Percentiles rank a stretch among this genome's conserved stretches.
These are phyloP conservation scores for Mylabris phalerata DNA, from an alignment of 1,140 invertebrate genomes.

Conservation along the genomic window DNA sequence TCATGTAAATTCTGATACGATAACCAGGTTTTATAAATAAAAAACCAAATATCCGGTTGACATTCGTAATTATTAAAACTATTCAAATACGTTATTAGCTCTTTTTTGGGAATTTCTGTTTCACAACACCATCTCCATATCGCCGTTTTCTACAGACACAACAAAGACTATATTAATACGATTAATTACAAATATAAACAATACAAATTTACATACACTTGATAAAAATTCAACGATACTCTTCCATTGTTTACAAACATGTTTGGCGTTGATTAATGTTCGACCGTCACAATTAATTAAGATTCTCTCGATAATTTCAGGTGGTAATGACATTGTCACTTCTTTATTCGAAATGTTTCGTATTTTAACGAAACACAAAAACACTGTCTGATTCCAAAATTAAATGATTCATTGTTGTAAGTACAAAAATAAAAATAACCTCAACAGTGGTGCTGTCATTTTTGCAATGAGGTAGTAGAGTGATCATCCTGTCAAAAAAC, in stretches of 20 bases:
- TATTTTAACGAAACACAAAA: no score
- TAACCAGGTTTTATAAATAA: constrained; percentile 34
- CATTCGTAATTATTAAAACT: constrained; percentile 23
- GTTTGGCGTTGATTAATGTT: constrained; percentile 31
- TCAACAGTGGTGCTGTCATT: no score
- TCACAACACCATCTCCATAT: constrained; percentile 35
- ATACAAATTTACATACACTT: constrained; percentile 21
- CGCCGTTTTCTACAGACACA: constrained; percentile 29
- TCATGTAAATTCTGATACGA: constrained; percentile 29
- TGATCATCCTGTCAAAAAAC: no score
- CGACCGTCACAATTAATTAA: constrained; percentile 34
- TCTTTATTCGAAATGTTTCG: not conserved
- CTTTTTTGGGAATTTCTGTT: constrained; percentile 34
- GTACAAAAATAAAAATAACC: no score
- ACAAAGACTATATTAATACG: constrained; percentile 3
- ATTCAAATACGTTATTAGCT: constrained; percentile 32
- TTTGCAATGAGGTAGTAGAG: no score
- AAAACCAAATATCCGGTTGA: constrained; percentile 24
- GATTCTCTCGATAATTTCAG: constrained; percentile 36
- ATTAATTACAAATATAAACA: constrained; percentile 1
- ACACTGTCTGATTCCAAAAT: no score
- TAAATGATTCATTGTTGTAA: no score
- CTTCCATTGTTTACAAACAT: constrained; percentile 24
- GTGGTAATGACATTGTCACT: constrained; percentile 27
- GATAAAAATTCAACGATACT: constrained; percentile 30